Evolutionary conservation across 2,113 vertebrate species (phyloP).

Genomic region (Perccottus glenii): DNA sequence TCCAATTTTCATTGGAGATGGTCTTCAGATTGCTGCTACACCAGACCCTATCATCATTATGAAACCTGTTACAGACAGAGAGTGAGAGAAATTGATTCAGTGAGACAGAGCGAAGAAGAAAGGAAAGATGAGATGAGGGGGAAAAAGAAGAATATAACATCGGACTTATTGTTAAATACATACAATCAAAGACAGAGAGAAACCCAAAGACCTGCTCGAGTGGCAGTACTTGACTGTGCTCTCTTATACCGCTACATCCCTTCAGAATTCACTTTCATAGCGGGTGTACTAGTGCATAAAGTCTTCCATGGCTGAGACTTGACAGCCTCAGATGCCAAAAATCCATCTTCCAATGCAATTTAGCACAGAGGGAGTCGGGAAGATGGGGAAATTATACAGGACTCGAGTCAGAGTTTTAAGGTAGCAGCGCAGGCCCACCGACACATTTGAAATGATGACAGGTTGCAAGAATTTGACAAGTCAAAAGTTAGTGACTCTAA

Average conservation of each 20-base stretch:
- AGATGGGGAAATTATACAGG: conserved; percentile 79
- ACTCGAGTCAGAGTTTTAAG: conserved; percentile 76
- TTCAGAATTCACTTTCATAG: conserved; percentile 76
- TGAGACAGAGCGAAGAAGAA: conserved; percentile 28
- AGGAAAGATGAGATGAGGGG: conserved; percentile 31
- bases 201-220: conserved; percentile 70
- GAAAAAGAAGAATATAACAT: conserved; percentile 38
- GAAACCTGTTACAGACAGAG: conserved; percentile 37
- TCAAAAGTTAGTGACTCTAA: conserved; percentile 75
- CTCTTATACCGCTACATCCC: conserved; percentile 75
- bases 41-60: conserved; percentile 67
- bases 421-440: conserved; percentile 68
- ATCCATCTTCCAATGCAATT: conserved; percentile 76
- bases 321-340: conserved; percentile 79
- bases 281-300: conserved; percentile 77
- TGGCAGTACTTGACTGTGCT: conserved; percentile 76
- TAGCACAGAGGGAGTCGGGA: conserved; percentile 78
- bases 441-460: conserved; percentile 78
- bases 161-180: conserved; percentile 74
- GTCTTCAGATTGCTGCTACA: conserved; percentile 56
- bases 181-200: conserved; percentile 72
- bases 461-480: conserved; percentile 80
- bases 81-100: conserved; percentile 36
- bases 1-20: conserved; percentile 56
- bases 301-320: conserved; percentile 72